phyloP scores from a whole-genome alignment of 2,888 invertebrate genomes.

The Bimastos eiseni region DNA sequence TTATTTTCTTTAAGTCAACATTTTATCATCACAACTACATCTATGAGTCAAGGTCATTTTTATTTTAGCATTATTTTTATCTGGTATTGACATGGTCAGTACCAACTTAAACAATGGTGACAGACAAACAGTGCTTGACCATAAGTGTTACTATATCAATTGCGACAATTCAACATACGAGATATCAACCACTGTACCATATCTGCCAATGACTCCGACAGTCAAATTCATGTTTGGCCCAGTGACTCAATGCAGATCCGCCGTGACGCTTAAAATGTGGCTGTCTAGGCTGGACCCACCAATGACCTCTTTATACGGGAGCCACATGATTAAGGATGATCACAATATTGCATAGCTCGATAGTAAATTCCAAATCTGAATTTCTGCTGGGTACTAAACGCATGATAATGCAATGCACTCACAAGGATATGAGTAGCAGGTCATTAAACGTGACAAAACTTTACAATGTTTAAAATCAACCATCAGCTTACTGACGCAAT shows the following conservation, averaged over 20 bases:
- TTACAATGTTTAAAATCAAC: background rate
- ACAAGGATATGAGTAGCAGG: background rate
- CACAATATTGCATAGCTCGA: too few relatives aligned
- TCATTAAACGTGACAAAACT: background rate
- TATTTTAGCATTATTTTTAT: background rate
- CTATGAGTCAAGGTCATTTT: background rate
- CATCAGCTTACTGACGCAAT: conserved; percentile 28
- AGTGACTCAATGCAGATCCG: too few relatives aligned
- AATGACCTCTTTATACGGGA: too few relatives aligned
- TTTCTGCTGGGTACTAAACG: background rate
- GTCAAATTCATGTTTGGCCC: too few relatives aligned
- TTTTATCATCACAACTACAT: background rate
- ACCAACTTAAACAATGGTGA: background rate
- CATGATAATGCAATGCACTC: too few relatives aligned
- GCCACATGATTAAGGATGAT: too few relatives aligned
- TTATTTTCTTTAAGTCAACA: background rate
- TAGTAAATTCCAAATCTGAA: too few relatives aligned
- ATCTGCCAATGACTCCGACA: background rate
- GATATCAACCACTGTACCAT: background rate
- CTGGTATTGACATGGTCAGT: background rate
- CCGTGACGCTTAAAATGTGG: too few relatives aligned
- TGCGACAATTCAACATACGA: background rate
- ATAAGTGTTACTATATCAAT: background rate
- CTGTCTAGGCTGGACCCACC: too few relatives aligned
- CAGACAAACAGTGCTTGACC: background rate